phyloP scores from a whole-genome alignment of 1,140 invertebrate genomes.

The Oncopodura yosiiana region DNA sequence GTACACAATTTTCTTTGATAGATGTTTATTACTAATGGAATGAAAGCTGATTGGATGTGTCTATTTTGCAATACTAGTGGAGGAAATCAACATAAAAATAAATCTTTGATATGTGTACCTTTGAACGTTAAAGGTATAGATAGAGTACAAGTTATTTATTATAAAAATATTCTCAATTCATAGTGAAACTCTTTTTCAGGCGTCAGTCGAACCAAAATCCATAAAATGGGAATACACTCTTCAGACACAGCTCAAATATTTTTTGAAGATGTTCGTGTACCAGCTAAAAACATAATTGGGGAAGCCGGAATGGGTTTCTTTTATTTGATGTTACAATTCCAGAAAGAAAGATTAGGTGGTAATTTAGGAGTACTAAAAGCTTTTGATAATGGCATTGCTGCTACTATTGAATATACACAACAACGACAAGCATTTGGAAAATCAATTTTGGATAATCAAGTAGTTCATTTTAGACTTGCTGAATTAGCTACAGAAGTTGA shows the following conservation, averaged over 20 bases:
- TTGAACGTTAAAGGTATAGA: constrained; percentile 47
- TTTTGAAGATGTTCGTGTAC: constrained; percentile 50
- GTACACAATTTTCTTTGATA: too few relatives aligned
- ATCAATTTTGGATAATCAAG: constrained; percentile 46
- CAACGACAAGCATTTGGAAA: constrained; percentile 44
- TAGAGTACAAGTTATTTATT: constrained; percentile 46
- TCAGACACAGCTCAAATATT: constrained; percentile 52
- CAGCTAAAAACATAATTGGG: constrained; percentile 46
- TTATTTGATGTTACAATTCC: constrained; percentile 54
- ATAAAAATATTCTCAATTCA: constrained; percentile 26
- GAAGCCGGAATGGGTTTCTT: constrained; percentile 49
- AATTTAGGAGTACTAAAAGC: constrained; percentile 40
- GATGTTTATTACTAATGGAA: constrained; percentile 51
- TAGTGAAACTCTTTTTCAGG: too few relatives aligned
- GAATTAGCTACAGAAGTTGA: constrained; percentile 50
- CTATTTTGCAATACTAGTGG: constrained; percentile 45
- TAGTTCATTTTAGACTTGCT: constrained; percentile 46
- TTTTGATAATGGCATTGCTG: constrained; percentile 41
- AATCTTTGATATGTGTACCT: constrained; percentile 50
- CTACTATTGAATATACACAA: constrained; percentile 45
- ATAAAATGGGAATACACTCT: constrained; percentile 47
- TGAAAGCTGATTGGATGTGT: constrained; percentile 50
- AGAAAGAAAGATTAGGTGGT: constrained; percentile 46
- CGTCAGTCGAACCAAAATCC: constrained; percentile 39
- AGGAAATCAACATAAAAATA: constrained; percentile 43